Evolutionary conservation across 1,140 invertebrate genomes (phyloP).

Genomic region (Zaprionus africanus): DNA sequence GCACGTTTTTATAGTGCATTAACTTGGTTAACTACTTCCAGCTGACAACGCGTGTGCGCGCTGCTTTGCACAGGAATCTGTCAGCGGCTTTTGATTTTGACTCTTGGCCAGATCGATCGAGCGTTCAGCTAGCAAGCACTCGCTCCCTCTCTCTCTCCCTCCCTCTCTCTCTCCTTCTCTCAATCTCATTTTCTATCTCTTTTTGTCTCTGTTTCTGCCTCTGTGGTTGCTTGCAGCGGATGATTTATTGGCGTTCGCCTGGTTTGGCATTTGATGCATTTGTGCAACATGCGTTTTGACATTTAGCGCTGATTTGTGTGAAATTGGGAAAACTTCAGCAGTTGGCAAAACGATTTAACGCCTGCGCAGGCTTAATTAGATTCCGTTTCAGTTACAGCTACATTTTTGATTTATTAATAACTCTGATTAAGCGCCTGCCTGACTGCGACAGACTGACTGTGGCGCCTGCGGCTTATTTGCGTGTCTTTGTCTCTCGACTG

Average conservation of each 20-base stretch:
- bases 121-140: slow-evolving; percentile 13
- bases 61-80: slow-evolving; percentile 44
- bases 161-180: slow-evolving; percentile 5
- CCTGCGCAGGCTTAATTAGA: slow-evolving; percentile 39
- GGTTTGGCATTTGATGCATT: slow-evolving; percentile 80
- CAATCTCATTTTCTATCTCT: background rate
- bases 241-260: slow-evolving; percentile 75
- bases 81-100: slow-evolving; percentile 34
- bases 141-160: background rate
- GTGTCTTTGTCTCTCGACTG: slow-evolving; percentile 36
- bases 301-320: slow-evolving; percentile 82
- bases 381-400: slow-evolving; percentile 43
- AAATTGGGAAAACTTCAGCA: slow-evolving; percentile 56
- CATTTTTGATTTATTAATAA: slow-evolving; percentile 78
- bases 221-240: slow-evolving; percentile 28
- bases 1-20: slow-evolving; percentile 15
- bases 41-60: slow-evolving; percentile 14
- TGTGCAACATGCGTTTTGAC: slow-evolving; percentile 83
- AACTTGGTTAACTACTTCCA: background rate
- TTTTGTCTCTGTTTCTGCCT: background rate
- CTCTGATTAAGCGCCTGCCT: slow-evolving; percentile 46
- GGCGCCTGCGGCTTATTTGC: slow-evolving; percentile 71
- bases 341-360: slow-evolving; percentile 2
- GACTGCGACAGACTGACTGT: slow-evolving; percentile 14
- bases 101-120: slow-evolving; percentile 37